Evolutionary conservation across 1,140 invertebrate species (phyloP).

Genomic region (Nasonia vitripennis): DNA sequence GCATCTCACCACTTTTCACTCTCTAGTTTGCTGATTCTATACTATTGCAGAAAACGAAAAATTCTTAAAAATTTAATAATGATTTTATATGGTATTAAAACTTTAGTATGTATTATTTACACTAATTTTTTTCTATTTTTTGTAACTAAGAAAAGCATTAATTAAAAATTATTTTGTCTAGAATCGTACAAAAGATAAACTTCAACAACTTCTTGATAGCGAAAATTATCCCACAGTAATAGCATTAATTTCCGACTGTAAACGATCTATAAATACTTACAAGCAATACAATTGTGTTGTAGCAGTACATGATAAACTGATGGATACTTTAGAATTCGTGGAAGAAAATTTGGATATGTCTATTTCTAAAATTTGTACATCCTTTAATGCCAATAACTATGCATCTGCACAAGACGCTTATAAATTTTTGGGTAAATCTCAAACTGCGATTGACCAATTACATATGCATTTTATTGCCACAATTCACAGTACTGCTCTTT

Average conservation of each 20-base stretch:
- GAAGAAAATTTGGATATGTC: conserved; percentile 94
- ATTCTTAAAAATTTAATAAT: conserved; percentile 85
- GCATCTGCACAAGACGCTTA: conserved; percentile 91
- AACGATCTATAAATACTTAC: conserved; percentile 87
- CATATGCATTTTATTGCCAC: conserved; percentile 96
- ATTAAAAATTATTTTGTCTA: conserved; percentile 66
- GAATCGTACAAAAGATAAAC: conserved; percentile 88
- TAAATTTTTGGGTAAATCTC: conserved; percentile 87
- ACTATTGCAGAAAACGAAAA: conserved; percentile 91
- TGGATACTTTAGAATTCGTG: conserved; percentile 93
- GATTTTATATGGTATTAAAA: conserved; percentile 88
- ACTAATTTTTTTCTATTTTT: conserved; percentile 16
- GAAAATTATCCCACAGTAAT: conserved; percentile 94
- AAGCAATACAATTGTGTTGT: conserved; percentile 91
- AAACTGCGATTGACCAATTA: conserved; percentile 94
- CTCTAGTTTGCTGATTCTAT: conserved; percentile 89
- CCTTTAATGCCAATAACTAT: conserved; percentile 85
- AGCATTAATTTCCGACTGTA: conserved; percentile 89
- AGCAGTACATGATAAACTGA: conserved; percentile 89
- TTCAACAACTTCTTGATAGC: conserved; percentile 87
- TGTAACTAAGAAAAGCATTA: not conserved
- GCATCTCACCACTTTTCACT: conserved; percentile 89
- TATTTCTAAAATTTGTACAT: conserved; percentile 84
- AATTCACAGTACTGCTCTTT: conserved; percentile 92
- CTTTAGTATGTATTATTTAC: conserved; percentile 78